phyloP scores from a whole-genome alignment of 2,113 vertebrate genomes.

The Heptranchias perlo region DNA sequence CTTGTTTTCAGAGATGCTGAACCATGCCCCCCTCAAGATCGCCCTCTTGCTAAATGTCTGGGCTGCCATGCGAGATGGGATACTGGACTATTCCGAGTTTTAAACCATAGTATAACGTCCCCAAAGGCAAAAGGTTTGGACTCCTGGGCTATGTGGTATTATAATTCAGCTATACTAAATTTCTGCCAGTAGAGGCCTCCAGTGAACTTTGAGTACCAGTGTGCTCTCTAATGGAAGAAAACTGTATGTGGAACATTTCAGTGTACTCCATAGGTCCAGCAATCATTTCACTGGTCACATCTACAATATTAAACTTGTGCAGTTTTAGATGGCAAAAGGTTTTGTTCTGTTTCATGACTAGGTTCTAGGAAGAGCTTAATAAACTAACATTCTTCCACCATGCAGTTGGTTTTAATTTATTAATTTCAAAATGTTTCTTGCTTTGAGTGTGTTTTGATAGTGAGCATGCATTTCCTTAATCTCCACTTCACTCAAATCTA shows the following conservation, averaged over 20 bases:
- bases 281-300: neutral
- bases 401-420: neutral
- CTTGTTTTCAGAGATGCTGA: too few species aligned
- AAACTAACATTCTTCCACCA: neutral
- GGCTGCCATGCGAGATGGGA: too few species aligned
- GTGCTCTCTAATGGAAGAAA: neutral
- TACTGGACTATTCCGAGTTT: too few species aligned
- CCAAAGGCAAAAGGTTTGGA: neutral
- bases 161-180: neutral
- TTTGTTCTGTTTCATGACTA: neutral
- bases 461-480: neutral
- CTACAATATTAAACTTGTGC: neutral
- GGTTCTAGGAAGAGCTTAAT: neutral
- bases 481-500: neutral
- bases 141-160: neutral
- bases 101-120: too few species aligned
- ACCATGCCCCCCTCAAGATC: too few species aligned
- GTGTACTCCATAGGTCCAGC: neutral
- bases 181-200: neutral
- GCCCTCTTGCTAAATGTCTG: too few species aligned
- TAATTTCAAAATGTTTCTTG: neutral
- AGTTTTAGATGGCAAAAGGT: neutral
- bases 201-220: neutral
- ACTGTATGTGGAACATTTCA: neutral
- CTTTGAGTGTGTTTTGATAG: neutral